Conservation (phyloP, 1,140 invertebrate species). For the Lethocerus indicus region DNA sequence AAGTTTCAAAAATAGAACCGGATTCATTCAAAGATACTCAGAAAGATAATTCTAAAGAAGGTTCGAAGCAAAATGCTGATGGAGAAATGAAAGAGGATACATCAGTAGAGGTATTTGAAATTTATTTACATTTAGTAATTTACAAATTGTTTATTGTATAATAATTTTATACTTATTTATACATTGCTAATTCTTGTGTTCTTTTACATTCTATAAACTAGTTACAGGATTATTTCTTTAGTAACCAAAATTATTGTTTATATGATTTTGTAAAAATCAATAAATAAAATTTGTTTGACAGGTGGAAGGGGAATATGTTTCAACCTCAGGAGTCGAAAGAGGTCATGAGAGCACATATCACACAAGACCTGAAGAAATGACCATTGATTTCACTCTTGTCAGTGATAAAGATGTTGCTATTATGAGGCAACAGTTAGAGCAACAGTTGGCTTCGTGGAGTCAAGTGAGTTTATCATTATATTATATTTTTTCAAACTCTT, state of each 20-base stretch:
- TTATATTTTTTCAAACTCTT: too few species aligned
- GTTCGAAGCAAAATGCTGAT: constrained; percentile 16
- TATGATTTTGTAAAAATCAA: too few species aligned
- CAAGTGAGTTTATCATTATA: constrained; percentile 17
- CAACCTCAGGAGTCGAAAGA: constrained; percentile 45
- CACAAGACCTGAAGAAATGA: constrained; percentile 28
- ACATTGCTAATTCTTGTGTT: too few species aligned
- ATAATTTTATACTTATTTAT: too few species aligned
- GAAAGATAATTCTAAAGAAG: constrained; percentile 10
- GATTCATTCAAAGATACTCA: constrained; percentile 8
- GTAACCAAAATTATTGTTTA: too few species aligned
- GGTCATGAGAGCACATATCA: constrained; percentile 50
- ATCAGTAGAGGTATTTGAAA: too few species aligned
- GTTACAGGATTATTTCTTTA: too few species aligned
- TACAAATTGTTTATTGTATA: too few species aligned
- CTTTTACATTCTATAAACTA: too few species aligned
- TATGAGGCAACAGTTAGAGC: constrained; percentile 31
- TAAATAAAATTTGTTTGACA: constrained; percentile 11
- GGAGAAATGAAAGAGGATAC: constrained; percentile 12
- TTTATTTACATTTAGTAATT: too few species aligned
- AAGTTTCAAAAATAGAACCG: constrained; percentile 19
- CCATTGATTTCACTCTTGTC: constrained; percentile 12
- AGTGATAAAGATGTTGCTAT: too few species aligned
- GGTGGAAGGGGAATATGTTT: constrained; percentile 55
- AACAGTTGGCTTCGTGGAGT: constrained; percentile 34